These are phyloP conservation scores for Quiscalus mexicanus DNA, from an alignment of 2,113 vertebrate genomes.

Conservation along the genomic window DNA sequence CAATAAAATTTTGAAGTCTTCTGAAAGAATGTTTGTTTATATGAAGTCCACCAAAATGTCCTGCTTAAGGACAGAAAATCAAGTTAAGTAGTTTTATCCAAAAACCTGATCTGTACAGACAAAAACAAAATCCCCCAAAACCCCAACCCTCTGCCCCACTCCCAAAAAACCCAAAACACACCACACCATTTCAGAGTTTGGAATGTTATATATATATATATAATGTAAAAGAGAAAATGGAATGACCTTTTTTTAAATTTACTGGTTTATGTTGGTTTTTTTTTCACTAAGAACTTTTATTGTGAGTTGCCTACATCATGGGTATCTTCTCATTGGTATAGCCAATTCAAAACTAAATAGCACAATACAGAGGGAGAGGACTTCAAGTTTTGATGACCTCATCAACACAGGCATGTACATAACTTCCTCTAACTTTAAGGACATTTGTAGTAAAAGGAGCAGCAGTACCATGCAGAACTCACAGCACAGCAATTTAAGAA, in stretches of 20 bases:
- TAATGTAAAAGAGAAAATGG: not conserved
- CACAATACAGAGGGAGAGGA: not conserved
- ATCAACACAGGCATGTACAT: not conserved
- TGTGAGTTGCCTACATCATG: not conserved
- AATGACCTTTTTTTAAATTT: not conserved
- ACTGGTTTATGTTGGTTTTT: not conserved
- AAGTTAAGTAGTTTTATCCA: not conserved
- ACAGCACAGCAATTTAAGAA: not conserved
- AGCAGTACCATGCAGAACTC: not conserved
- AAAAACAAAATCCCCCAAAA: not conserved
- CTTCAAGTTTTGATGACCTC: not conserved
- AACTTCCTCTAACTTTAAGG: not conserved
- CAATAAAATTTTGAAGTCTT: not conserved
- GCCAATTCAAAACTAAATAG: not conserved
- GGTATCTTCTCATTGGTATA: not conserved
- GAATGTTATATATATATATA: not conserved
- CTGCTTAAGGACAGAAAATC: not conserved
- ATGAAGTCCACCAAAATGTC: not conserved
- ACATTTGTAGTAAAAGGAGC: not conserved
- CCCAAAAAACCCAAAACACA: not conserved
- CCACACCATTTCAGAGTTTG: not conserved
- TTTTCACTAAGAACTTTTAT: not conserved
- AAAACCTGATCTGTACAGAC: not conserved
- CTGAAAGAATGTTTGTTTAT: not conserved
- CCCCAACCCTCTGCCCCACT: fast-evolving